These are phyloP conservation scores for Mesoclemmys tuberculata DNA, from an alignment of 2,113 vertebrate species.

Conservation along the genomic window DNA sequence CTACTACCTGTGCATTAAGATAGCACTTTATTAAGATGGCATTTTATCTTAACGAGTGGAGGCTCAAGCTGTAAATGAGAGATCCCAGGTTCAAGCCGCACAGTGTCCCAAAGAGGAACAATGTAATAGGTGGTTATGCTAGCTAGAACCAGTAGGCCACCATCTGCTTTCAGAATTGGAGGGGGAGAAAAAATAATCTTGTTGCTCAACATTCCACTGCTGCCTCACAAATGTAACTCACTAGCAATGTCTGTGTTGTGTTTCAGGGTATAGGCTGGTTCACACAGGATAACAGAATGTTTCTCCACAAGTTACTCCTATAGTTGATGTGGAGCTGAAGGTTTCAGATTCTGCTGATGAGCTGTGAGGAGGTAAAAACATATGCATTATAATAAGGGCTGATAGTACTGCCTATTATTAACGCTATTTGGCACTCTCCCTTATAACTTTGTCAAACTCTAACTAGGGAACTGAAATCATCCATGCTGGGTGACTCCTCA, in stretches of 20 bases:
- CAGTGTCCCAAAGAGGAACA: neutral
- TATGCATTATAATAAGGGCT: fast-evolving
- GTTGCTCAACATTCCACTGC: neutral
- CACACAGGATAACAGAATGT: no score
- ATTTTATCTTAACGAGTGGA: neutral
- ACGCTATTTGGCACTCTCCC: neutral
- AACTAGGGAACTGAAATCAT: neutral
- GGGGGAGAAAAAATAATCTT: neutral
- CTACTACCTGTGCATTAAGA: neutral
- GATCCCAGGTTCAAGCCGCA: neutral
- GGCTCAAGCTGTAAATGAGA: neutral
- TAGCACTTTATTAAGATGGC: no score
- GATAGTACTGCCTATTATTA: neutral
- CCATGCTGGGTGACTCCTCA: neutral
- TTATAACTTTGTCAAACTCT: neutral
- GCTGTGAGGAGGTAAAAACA: neutral
- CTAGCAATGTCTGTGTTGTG: no score
- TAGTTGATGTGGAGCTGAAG: no score
- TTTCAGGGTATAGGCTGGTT: no score
- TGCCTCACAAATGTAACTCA: neutral
- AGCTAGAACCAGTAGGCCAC: neutral
- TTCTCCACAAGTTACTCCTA: no score
- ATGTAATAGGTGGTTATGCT: neutral
- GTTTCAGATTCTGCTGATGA: neutral
- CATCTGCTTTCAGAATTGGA: neutral